Base-by-base conservation (phyloP, 2,888 invertebrate genomes). In the Agonopterix alstromeriana region DNA sequence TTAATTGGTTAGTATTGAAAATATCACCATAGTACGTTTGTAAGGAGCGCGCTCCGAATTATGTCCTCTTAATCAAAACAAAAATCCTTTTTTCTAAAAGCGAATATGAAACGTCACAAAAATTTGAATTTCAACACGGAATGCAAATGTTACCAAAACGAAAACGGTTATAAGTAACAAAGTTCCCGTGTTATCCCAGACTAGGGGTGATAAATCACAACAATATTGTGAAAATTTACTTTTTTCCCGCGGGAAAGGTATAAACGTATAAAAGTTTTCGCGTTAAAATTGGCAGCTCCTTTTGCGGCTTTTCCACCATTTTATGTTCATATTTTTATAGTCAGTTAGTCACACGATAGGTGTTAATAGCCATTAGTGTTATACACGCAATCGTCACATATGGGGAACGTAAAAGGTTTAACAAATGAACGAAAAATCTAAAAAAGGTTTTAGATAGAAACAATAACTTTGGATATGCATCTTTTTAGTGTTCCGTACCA, bases 201-300 rank as follows among this genome's bases (percentile, higher is more conserved):
- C 44, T 12, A 35, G 58, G 65, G 56, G 63, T 67, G 54, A 77
- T 78, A 77, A 78, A 77, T 79, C 74, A 74, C 62, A 62, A 60
- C 66, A 70, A 70, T 77, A 75, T 73, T 77, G 73, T 74, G 66
- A 64, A 70, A 73, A 72, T 70, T 67, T 60, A 67, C 67, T 64
- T 67, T 67, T 56, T 63, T 60, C 61, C 35, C 47, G 35, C 49
- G 48, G 38, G 40, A 38, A 36, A 41, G 11, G 36, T 46, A 27
- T 27, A 27, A 27, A 27, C 5, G 46, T 56, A 12, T 8, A 63
- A 64, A 68, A 76, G 62, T 72, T 73, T 71, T 63, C 64, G 56
- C 68, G 68, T 71, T 70, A 72, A 74, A 75, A 77, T 78, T 69
- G 70, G 67, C 70, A 67, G 66, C 65, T 61, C 62, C 11, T 42